These are phyloP conservation scores for Gymnothorax reevesii DNA, from an alignment of 2,797 vertebrate species.

Conservation along the genomic window DNA sequence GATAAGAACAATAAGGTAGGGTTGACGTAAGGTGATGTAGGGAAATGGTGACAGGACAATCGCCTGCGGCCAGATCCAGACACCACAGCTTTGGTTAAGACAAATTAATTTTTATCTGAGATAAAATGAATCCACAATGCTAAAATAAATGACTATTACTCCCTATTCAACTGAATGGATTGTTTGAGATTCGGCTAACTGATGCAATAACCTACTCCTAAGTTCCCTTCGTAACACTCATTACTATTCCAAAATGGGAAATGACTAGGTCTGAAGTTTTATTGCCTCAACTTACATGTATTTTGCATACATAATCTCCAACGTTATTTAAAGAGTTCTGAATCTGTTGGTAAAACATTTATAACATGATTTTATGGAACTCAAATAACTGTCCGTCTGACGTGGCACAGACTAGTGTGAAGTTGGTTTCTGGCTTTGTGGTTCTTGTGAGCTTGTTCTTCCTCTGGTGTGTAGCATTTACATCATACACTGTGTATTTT, in stretches of 20 bases:
- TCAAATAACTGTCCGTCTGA: not conserved
- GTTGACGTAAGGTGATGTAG: not conserved
- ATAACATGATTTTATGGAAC: not conserved
- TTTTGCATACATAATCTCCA: not conserved
- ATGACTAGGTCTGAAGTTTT: not conserved
- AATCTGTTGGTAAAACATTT: not conserved
- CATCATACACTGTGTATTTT: not conserved
- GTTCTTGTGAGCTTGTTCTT: not conserved
- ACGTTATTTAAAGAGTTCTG: not conserved
- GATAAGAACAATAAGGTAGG: not conserved
- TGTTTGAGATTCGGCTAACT: not conserved
- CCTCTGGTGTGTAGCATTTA: not conserved
- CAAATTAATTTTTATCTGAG: not conserved
- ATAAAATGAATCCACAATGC: not conserved
- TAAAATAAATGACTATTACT: not conserved
- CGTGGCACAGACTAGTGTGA: not conserved
- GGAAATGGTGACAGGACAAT: not conserved
- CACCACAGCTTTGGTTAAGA: not conserved
- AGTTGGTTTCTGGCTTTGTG: not conserved
- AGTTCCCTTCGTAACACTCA: not conserved
- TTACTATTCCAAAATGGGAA: not conserved
- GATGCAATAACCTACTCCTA: too few species aligned
- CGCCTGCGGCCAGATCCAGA: not conserved
- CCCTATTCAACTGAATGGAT: not conserved
- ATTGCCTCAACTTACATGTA: not conserved